Percentiles rank a stretch among this genome's conserved stretches.
Evolutionary conservation across 2,797 vertebrate species (phyloP).

Genomic region (Amazona finschi): DNA sequence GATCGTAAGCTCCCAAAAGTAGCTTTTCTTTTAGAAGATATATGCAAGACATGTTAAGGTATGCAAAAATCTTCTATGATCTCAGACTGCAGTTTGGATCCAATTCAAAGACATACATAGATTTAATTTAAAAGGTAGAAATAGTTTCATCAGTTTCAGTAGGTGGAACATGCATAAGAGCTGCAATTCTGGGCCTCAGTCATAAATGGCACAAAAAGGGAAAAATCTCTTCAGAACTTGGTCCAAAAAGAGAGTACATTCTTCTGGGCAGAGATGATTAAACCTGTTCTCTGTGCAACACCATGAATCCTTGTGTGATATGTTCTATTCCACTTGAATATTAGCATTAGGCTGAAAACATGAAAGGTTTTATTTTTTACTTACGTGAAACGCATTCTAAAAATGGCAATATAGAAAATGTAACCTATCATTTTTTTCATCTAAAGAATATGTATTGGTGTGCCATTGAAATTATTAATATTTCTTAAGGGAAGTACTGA

Average conservation of each 20-base stretch:
- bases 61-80: background rate
- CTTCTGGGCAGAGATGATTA: background rate
- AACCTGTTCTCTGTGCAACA: background rate
- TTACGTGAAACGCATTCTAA: background rate
- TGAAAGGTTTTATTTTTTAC: background rate
- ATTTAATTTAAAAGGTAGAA: background rate
- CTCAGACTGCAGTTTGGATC: background rate
- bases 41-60: background rate
- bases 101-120: background rate
- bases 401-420: background rate
- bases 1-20: background rate
- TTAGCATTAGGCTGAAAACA: background rate
- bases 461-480: background rate
- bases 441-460: background rate
- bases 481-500: slow-evolving; percentile 13
- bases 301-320: background rate
- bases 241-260: background rate
- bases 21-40: background rate
- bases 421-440: background rate
- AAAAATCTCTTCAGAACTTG: background rate
- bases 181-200: background rate
- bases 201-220: background rate
- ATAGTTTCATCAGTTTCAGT: background rate
- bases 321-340: background rate
- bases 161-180: background rate